These are phyloP conservation scores for Limenitis camilla DNA, from an alignment of 2,888 invertebrate genomes.

Conservation along the genomic window DNA sequence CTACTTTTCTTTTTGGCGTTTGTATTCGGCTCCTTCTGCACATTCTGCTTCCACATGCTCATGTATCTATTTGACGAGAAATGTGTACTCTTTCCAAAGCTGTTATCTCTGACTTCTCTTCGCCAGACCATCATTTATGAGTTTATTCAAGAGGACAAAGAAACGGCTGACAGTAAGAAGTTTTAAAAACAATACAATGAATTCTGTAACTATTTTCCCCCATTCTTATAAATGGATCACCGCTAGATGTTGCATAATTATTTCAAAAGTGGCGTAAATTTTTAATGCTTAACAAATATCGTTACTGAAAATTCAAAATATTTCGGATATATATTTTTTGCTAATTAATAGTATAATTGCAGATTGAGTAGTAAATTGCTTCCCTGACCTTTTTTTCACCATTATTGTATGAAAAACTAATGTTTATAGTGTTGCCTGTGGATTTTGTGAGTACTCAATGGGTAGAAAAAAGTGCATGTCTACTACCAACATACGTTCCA, in stretches of 20 bases:
- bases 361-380: too few species aligned
- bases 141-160: slow-evolving; percentile 42
- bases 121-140: slow-evolving; percentile 50
- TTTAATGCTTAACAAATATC: too few species aligned
- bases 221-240: too few species aligned
- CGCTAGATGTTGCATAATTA: background rate
- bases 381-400: too few species aligned
- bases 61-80: slow-evolving; percentile 66
- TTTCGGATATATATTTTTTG: too few species aligned
- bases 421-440: too few species aligned
- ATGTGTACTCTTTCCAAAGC: slow-evolving; percentile 60
- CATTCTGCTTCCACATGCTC: slow-evolving; percentile 64
- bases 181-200: background rate
- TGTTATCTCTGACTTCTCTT: slow-evolving; percentile 42
- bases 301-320: too few species aligned
- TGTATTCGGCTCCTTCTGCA: slow-evolving; percentile 64
- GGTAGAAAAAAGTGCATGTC: slow-evolving; percentile 59
- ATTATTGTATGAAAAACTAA: too few species aligned
- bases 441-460: slow-evolving; percentile 62
- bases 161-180: slow-evolving; percentile 35
- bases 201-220: too few species aligned
- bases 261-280: too few species aligned
- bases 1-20: slow-evolving; percentile 62
- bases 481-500: slow-evolving; percentile 61
- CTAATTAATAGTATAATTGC: too few species aligned